Evolutionary conservation across 1,140 invertebrate species (phyloP), one percentile per base, ranked within the genome.

Genomic region (Episyrphus balteatus): DNA sequence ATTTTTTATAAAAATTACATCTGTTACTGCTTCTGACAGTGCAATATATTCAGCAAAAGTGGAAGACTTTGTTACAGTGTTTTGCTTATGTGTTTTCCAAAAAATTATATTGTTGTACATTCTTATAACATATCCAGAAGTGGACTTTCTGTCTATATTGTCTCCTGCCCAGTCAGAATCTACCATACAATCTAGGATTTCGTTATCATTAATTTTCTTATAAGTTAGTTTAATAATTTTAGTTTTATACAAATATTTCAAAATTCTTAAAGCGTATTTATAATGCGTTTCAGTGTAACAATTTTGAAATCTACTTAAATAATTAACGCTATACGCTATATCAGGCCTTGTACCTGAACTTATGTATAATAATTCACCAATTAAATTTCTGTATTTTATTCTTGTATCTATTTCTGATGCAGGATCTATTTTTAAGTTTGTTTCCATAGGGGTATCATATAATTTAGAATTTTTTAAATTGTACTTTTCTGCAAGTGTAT

Each of bases 231-330:
- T 62, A 45, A 64, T 39, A 52, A 58, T 42, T 52, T 61, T 69
- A 15, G 62, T 69, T 8, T 49, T 51, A 53, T 59, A 67, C 32
- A 68, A 52, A 61, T 66, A n/a, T n/a, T n/a, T n/a, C n/a, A n/a
- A n/a, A n/a, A n/a, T n/a, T n/a, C n/a, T n/a, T n/a, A n/a, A n/a
- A 52, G 61, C 68, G 62, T 70, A 67, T 52, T 62, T 64, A 49
- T 49, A 69, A 57, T 69, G 61, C 42, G 55, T 66, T 49, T 47
- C 36, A 49, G 59, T 44, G 50, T 59, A 66, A 59, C 62, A 66
- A 52, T 51, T 62, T 58, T 68, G 59, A 47, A 46, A 68, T 48
- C 61, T 47, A 51, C 64, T 68, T 37, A 46, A 46, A 36, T 46
- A 46, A 18, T 46, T 46, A n/a, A 46, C 44, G 13, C 5, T 10